These are phyloP conservation scores for Sciurus vulgaris DNA, from an alignment of 2,797 vertebrate genomes.

Conservation along the genomic window DNA sequence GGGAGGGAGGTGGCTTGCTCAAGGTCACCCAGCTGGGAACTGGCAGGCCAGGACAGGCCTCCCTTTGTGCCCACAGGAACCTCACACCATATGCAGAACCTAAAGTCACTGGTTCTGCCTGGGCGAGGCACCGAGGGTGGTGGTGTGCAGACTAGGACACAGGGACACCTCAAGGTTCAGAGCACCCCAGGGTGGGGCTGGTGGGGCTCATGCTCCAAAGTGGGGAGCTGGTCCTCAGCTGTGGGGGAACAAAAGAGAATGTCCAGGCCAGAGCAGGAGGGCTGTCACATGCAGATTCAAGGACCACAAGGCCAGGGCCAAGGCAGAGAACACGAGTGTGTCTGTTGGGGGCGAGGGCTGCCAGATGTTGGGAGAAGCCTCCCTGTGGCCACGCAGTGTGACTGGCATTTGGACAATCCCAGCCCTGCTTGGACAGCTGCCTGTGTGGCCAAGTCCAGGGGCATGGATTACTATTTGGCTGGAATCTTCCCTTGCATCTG, in stretches of 20 bases:
- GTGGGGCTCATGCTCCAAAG: background rate
- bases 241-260: background rate
- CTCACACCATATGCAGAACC: background rate
- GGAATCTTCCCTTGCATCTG: background rate
- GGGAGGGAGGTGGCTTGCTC: background rate
- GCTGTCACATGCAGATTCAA: background rate
- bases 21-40: background rate
- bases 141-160: background rate
- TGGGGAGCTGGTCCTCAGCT: background rate
- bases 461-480: background rate
- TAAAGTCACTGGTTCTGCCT: background rate
- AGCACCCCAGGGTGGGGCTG: background rate
- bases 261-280: background rate
- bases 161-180: background rate
- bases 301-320: background rate
- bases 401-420: background rate
- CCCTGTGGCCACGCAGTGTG: background rate
- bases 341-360: accelerated
- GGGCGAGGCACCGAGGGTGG: background rate
- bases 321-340: background rate
- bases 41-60: background rate
- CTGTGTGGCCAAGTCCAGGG: background rate
- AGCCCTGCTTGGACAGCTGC: background rate
- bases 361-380: background rate
- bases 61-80: background rate